Evolutionary conservation across 2,113 vertebrate species (phyloP).

Genomic region (Larimichthys polyactis): DNA sequence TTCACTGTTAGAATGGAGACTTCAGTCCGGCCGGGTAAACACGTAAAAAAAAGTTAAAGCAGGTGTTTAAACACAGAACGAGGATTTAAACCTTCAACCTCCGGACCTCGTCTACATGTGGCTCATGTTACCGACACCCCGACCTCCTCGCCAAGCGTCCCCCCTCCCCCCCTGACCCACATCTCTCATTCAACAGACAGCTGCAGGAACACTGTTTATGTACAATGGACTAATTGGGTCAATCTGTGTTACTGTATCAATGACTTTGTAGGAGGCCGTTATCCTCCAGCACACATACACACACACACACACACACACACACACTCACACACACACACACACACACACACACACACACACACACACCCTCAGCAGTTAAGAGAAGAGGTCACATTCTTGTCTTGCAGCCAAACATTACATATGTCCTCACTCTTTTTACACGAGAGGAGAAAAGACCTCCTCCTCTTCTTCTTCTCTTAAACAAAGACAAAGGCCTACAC

Average conservation of each 20-base stretch:
- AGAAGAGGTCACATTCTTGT: constrained; percentile 71
- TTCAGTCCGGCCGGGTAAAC: no score
- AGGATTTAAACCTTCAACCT: constrained; percentile 37
- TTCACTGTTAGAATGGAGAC: no score
- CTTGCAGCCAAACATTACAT: constrained; percentile 73
- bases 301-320: constrained; percentile 14
- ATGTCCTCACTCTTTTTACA: constrained; percentile 51
- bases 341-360: constrained; percentile 40
- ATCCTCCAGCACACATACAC: constrained; percentile 22
- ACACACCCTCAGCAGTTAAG: constrained; percentile 10
- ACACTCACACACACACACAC: no score
- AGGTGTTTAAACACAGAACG: neutral
- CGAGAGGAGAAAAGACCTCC: constrained; percentile 22
- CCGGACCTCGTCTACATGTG: constrained; percentile 23
- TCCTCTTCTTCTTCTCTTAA: neutral
- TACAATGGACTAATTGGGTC: constrained; percentile 58
- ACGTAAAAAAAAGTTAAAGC: no score
- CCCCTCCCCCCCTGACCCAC: constrained; percentile 26
- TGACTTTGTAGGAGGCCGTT: constrained; percentile 48
- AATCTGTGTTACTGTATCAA: constrained; percentile 48
- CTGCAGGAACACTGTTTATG: constrained; percentile 59
- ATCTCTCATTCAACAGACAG: constrained; percentile 30
- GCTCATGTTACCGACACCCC: neutral
- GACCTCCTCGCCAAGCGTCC: no score
- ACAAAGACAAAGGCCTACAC: no score